Evolutionary conservation across 2,113 vertebrate species (phyloP).

Genomic region (Chamaetylas fuelleborni): DNA sequence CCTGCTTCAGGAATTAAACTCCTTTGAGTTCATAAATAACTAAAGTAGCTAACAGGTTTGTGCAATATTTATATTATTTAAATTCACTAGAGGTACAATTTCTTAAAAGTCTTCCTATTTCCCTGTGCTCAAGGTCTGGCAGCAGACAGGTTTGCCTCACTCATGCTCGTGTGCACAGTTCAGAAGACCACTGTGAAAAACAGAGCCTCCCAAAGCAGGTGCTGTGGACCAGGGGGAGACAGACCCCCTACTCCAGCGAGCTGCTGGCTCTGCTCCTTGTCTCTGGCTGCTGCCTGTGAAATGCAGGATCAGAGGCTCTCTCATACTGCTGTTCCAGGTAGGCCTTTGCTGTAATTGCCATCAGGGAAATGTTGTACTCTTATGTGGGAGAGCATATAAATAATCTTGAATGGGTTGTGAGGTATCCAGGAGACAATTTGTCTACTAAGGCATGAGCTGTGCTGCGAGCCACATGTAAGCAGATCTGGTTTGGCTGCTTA

Average conservation of each 20-base stretch:
- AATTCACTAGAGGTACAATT: not conserved
- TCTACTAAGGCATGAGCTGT: not conserved
- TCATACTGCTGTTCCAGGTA: not conserved
- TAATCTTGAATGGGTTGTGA: constrained; percentile 1
- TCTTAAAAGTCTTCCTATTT: not conserved
- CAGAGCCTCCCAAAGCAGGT: not conserved
- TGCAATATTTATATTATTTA: constrained; percentile 1
- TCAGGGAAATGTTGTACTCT: constrained; percentile 4
- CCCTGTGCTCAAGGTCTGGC: not conserved
- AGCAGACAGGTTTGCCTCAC: not conserved
- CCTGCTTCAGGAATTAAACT: not conserved
- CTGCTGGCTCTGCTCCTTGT: not conserved
- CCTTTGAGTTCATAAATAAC: not conserved
- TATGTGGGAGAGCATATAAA: not conserved
- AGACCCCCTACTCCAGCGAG: not conserved
- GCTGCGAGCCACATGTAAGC: not conserved
- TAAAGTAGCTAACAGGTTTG: not conserved
- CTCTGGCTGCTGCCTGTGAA: not conserved
- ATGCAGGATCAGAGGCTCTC: not conserved
- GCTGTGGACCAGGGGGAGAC: not conserved
- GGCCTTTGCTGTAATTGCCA: not conserved
- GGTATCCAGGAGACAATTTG: not conserved
- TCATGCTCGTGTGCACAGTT: not conserved
- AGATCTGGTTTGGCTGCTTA: not conserved
- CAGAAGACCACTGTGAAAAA: not conserved